Evolutionary conservation across 2,888 invertebrate species (phyloP).

Genomic region (Caenorhabditis parvicauda): DNA sequence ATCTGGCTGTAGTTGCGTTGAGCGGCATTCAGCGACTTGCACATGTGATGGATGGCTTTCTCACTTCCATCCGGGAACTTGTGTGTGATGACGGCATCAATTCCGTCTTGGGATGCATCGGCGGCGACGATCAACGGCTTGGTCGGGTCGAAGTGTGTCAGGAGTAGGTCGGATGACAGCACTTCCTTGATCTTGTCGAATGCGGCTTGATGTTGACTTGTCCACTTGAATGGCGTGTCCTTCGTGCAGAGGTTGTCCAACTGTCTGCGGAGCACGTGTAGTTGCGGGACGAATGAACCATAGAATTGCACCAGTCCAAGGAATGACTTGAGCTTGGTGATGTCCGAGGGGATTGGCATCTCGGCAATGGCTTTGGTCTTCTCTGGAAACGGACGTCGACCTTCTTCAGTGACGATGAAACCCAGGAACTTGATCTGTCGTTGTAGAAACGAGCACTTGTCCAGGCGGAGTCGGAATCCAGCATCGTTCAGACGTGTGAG

Average conservation of each 20-base stretch:
- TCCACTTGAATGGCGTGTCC: conserved; percentile 18
- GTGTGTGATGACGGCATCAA: conserved; percentile 49
- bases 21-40: conserved; percentile 19
- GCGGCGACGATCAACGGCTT: conserved; percentile 58
- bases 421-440: conserved; percentile 32
- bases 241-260: no score
- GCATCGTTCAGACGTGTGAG: conserved; percentile 21
- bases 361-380: conserved; percentile 31
- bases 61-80: conserved; percentile 45
- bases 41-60: conserved; percentile 35
- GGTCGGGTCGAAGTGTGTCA: conserved; percentile 59
- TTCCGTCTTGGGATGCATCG: conserved; percentile 63
- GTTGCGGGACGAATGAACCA: conserved; percentile 10
- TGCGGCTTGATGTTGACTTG: conserved; percentile 6
- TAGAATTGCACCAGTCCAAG: no score
- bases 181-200: conserved; percentile 7
- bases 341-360: no score
- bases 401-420: conserved; percentile 19
- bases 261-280: no score
- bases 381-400: conserved; percentile 18
- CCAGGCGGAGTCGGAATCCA: conserved; percentile 27
- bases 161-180: conserved; percentile 16
- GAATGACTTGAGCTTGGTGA: no score
- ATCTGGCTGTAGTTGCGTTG: conserved; percentile 42
- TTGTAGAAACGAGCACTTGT: conserved; percentile 35